These are phyloP conservation scores for Zaprionus obscuricornis DNA, from an alignment of 2,888 invertebrate genomes.

Conservation along the genomic window DNA sequence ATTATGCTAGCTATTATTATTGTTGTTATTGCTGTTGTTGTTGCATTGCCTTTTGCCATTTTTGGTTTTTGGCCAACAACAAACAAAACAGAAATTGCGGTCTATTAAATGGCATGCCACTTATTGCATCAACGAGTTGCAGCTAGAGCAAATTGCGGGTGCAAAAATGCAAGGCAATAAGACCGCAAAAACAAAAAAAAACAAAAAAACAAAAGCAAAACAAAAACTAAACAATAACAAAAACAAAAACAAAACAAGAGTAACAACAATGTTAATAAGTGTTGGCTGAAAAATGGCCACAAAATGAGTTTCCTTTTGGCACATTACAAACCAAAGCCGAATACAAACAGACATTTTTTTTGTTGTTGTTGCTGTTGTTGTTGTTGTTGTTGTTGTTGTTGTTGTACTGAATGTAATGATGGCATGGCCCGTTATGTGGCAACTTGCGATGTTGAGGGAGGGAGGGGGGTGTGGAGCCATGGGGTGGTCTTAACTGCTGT, in stretches of 20 bases:
- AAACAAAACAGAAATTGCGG: constrained; percentile 63
- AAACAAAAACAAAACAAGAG: constrained; percentile 24
- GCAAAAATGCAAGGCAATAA: constrained; percentile 14
- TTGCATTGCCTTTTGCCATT: constrained; percentile 36
- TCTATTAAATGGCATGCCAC: constrained; percentile 64
- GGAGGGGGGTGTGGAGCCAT: too few species aligned
- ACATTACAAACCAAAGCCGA: constrained; percentile 13
- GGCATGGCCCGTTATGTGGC: too few species aligned
- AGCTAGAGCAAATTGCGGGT: background rate
- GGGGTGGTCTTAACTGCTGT: too few species aligned
- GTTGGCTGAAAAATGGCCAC: constrained; percentile 36
- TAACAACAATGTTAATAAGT: constrained; percentile 29
- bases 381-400: too few species aligned
- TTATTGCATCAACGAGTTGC: constrained; percentile 53
- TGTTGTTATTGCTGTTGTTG: background rate
- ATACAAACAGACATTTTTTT: constrained; percentile 3
- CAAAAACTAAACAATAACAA: constrained; percentile 24
- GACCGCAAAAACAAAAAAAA: constrained; percentile 21
- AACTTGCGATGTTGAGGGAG: too few species aligned
- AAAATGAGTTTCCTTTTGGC: constrained; percentile 43
- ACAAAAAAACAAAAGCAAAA: constrained; percentile 17
- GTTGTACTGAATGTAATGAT: too few species aligned
- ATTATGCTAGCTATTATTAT: constrained; percentile 12
- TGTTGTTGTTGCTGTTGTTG: too few species aligned
- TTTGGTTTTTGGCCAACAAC: constrained; percentile 27